phyloP scores from a whole-genome alignment of 2,888 invertebrate species.

The Drosophila lacicola region DNA sequence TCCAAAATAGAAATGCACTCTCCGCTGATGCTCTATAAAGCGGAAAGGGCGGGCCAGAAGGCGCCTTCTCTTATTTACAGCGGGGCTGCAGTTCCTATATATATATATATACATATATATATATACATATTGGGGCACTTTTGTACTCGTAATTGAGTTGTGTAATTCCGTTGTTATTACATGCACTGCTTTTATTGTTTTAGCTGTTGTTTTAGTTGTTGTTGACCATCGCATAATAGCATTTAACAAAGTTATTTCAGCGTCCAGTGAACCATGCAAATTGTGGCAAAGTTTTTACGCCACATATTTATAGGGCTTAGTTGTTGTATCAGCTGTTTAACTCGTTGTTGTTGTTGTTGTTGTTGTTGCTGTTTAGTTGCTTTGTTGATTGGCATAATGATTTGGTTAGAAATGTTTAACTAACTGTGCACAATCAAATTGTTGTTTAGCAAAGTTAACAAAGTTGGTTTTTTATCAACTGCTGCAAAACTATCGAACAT shows the following conservation, averaged over 20 bases:
- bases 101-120: background rate
- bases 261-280: conserved; percentile 72
- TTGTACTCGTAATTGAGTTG: conserved; percentile 57
- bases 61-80: conserved; percentile 26
- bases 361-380: conserved; percentile 23
- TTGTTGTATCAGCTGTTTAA: conserved; percentile 29
- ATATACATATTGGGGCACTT: conserved; percentile 4
- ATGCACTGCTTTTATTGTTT: conserved; percentile 24
- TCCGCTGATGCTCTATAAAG: conserved; percentile 21
- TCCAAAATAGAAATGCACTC: conserved; percentile 74
- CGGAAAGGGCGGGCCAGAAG: conserved; percentile 5
- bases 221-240: conserved; percentile 59
- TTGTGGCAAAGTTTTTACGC: conserved; percentile 48
- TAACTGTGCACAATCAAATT: conserved; percentile 28
- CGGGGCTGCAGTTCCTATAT: background rate
- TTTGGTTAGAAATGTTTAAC: conserved; percentile 29
- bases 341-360: conserved; percentile 3
- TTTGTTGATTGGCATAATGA: conserved; percentile 50
- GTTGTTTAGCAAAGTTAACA: background rate
- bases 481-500: too few relatives aligned
- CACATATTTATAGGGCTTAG: conserved; percentile 30
- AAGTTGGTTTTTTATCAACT: too few relatives aligned
- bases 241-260: conserved; percentile 72
- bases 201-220: conserved; percentile 28
- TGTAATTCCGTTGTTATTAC: conserved; percentile 43